A percentile compares a stretch with the other conserved stretches of the same genome.
Evolutionary conservation across 2,888 invertebrate species (phyloP).

Genomic region (Monochamus alternatus): DNA sequence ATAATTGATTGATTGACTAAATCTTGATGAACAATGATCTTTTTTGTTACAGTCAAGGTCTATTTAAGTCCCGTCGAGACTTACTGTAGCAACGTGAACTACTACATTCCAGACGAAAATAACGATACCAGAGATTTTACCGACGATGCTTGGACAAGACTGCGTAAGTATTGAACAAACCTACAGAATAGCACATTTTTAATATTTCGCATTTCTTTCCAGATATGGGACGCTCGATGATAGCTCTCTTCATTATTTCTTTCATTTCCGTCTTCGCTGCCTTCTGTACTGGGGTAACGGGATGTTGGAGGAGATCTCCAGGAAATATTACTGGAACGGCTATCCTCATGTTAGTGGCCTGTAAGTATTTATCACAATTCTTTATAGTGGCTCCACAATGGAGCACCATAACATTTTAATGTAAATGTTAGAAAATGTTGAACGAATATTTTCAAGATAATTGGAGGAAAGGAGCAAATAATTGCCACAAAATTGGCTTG

Average conservation of each 20-base stretch:
- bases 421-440: too few relatives aligned
- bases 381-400: too few relatives aligned
- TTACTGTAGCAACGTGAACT: slow-evolving; percentile 95
- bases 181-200: not conserved
- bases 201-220: slow-evolving; percentile 60
- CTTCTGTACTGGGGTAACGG: slow-evolving; percentile 96
- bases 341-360: slow-evolving; percentile 89
- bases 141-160: slow-evolving; percentile 88
- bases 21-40: not conserved
- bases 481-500: too few relatives aligned
- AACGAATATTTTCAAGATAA: too few relatives aligned
- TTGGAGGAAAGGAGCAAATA: too few relatives aligned
- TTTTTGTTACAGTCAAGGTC: slow-evolving; percentile 82
- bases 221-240: slow-evolving; percentile 93
- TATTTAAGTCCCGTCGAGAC: slow-evolving; percentile 95
- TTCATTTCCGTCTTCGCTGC: slow-evolving; percentile 94
- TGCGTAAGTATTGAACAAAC: slow-evolving; percentile 75
- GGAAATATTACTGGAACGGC: slow-evolving; percentile 95
- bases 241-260: slow-evolving; percentile 93
- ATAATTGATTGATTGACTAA: too few relatives aligned
- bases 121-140: slow-evolving; percentile 86
- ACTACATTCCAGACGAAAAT: slow-evolving; percentile 92
- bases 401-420: too few relatives aligned
- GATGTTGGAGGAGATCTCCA: slow-evolving; percentile 96
- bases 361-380: slow-evolving; percentile 73